Evolutionary conservation across 2,113 vertebrate species (phyloP).

Genomic region (Ameiurus melas): DNA sequence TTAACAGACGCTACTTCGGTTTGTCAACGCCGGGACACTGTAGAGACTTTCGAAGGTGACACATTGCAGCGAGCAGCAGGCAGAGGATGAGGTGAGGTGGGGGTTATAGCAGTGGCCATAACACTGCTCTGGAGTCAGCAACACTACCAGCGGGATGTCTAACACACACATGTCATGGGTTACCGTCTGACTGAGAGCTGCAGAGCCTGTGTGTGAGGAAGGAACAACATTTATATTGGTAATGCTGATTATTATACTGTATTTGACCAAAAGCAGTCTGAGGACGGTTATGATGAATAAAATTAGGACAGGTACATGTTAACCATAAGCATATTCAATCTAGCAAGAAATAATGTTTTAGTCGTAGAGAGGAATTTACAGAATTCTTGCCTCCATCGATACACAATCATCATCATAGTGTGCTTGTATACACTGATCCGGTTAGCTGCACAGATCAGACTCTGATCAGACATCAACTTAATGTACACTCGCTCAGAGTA

Average conservation of each 20-base stretch:
- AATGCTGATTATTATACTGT: background rate
- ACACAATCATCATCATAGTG: background rate
- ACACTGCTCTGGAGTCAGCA: constrained; percentile 20
- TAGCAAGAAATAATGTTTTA: background rate
- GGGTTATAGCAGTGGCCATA: constrained; percentile 7
- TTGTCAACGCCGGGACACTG: background rate
- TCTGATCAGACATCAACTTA: background rate
- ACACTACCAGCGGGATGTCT: constrained; percentile 19
- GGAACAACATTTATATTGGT: too few relatives aligned
- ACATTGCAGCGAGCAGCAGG: constrained; percentile 6
- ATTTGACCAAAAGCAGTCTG: background rate
- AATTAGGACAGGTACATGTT: background rate
- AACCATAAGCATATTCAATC: background rate
- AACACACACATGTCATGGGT: constrained; percentile 9
- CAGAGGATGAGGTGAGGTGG: constrained; percentile 4
- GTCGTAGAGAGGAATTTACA: background rate
- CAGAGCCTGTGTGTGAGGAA: background rate
- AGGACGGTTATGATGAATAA: background rate
- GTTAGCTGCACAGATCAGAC: background rate
- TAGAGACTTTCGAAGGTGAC: background rate
- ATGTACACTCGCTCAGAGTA: too few relatives aligned
- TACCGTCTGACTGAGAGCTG: background rate
- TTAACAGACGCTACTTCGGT: background rate
- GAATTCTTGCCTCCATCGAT: background rate
- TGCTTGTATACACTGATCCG: too few relatives aligned